Base-by-base conservation (phyloP, 2,113 vertebrate species). In the Macquaria australasica region DNA sequence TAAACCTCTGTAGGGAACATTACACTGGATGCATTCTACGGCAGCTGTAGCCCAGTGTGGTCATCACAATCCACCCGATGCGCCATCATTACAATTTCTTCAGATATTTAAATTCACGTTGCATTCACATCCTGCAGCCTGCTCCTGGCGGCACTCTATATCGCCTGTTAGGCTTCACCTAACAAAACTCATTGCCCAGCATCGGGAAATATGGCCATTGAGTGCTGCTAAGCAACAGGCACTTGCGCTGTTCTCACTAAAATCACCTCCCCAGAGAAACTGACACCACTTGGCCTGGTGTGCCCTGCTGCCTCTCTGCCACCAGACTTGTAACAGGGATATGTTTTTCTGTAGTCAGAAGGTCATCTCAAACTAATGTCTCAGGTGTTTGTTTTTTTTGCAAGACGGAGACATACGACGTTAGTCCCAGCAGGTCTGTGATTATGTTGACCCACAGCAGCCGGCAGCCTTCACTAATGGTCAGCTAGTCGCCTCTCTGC, bases 161-260 rank as follows among this genome's bases (percentile, higher is more conserved):
- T 80, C 79, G 76, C 75, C 82, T 50, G 79, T 79, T 76, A 85
- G 84, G 77, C 78, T 74, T 66, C 81, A 79, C 77, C 77, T 90
- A 91, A 93, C 90, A 87, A 94, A 89, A 80, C 86, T 85, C 85
- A 88, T 87, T 69, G 88, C 71, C 88, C 77, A 8, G 91, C 67
- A 45, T 86, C 25, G 31, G 82, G 77, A 90, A 81, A 89, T 87
- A 85, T 41, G 37, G 74, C 79, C 77, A 51, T 53, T 34, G 67
- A 88, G 87, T 62, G 79, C 93, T 95, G 91, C 93, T 93, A 93
- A 93, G 93, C 93, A 94, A 94, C 93, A 91, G 53, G 75, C 87
- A 16, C 86, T 84, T 2, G n/a, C n/a, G 9, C 72, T 64, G 62
- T 66, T 74, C 81, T 75, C 69, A 18, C 76, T 73, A 62, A 89